Evolutionary conservation across 2,797 vertebrate genomes (phyloP).

Genomic region (Eleutherodactylus coqui): DNA sequence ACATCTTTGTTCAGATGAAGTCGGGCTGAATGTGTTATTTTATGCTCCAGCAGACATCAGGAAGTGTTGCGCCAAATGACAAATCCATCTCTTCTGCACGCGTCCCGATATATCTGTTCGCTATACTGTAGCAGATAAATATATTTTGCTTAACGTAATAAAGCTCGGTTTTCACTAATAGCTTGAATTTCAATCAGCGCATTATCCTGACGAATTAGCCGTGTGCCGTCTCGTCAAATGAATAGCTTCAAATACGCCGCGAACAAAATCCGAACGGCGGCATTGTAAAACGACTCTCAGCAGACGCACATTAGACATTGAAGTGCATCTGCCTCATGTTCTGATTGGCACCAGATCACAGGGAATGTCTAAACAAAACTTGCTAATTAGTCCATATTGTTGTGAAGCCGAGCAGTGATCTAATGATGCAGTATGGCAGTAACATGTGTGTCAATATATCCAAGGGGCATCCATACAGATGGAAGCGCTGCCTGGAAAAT

Average conservation of each 20-base stretch:
- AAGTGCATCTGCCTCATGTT: constrained; percentile 45
- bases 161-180: neutral
- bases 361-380: constrained; percentile 27
- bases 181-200: neutral
- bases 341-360: constrained; percentile 40
- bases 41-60: neutral
- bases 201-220: neutral
- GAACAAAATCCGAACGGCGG: neutral
- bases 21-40: too few relatives aligned
- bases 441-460: constrained; percentile 48
- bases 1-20: too few relatives aligned
- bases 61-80: neutral
- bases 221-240: constrained; percentile 20
- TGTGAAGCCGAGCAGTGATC: constrained; percentile 36
- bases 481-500: neutral
- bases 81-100: neutral
- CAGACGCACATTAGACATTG: constrained; percentile 36
- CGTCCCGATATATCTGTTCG: neutral
- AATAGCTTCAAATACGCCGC: constrained; percentile 4
- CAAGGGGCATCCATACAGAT: constrained; percentile 39
- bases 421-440: constrained; percentile 50
- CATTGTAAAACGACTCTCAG: constrained; percentile 25
- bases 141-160: neutral
- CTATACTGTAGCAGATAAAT: neutral
- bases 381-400: constrained; percentile 54